Base-by-base conservation (phyloP, 2,888 invertebrate species). In the Drosophila robusta region DNA sequence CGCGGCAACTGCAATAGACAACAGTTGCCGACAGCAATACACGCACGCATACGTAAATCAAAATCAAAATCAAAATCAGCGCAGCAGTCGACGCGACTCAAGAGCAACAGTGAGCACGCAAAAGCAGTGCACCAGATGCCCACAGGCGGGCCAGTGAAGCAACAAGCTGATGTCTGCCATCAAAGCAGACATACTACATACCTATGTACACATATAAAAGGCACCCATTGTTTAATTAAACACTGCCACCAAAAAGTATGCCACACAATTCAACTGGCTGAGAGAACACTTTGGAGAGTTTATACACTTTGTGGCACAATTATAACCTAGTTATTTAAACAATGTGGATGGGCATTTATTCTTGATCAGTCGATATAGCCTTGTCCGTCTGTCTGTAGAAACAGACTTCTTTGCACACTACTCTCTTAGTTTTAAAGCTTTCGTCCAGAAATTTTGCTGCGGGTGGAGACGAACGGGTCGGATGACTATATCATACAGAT, bases 11-110 rank as follows among this genome's bases (percentile, higher is more conserved):
- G 14, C 82, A 39, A 62, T 61, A 64, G 80, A 83, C 77, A 75
- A 75, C 83, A 76, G 60, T 64, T 49, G 54, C 81, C 77, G 57
- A 58, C 68, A 80, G 85, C 84, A 71, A 51, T 56, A 36, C 70
- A 34, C 51, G 47, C 18, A 62, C 57, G 51, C 52, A 32, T 46
- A 54, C 51, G 29, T 26, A 45, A 46, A 54, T 47, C 36, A 22
- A 50, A 75, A 54, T 76, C n/a, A n/a, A n/a, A n/a, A n/a, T n/a
- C n/a, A n/a, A n/a, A n/a, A n/a, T n/a, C 63, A 60, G 12, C 18
- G 51, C 34, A 44, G 14, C 45, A 36, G 64, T 22, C 44, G 24
- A 47, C 39, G 39, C 39, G 22, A n/a, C 16, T n/a, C 22, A 18
- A 38, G 42, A 29, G 26, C 42, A 58, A 57, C 56, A 52, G 54